Base-by-base conservation (phyloP, 2,888 invertebrate species). In the Plebejus argus region DNA sequence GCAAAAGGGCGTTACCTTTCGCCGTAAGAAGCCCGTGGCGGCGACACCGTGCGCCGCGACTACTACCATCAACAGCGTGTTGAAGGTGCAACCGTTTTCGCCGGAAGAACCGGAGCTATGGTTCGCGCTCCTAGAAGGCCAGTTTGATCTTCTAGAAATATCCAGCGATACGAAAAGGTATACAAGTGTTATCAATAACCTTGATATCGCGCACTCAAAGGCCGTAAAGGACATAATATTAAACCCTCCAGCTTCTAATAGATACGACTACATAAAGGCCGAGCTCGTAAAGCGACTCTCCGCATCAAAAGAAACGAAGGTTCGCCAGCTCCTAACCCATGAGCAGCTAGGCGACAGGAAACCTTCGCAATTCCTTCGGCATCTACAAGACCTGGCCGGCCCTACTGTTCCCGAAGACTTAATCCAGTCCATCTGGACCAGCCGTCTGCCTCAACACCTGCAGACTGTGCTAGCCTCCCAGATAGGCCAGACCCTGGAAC, bases 291-390 rank as follows among this genome's bases (percentile, higher is more conserved):
- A 28, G 15, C 49, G 49, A 3, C 49, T n/a, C 56, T 56, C 56
- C n/a, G 18, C n/a, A 3, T 56, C n/a, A 5, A n/a, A 45, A 12
- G 12, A 45, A 12, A 45, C 45, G 45, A 45, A 49, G 15, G 49
- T 49, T 49, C 49, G 49, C 15, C 49, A 49, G 49, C 49, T 49
- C 15, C 49, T 49, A 15, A 49, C 49, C 49, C 80, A 82, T 18
- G 81, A 81, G 33, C 80, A 82, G 70, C 70, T 82, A 0, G 82
- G 81, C 1, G 82, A 82, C 61, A 70, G 82, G 10, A 81, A 81
- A 33, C 81, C 82, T 1, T 81, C 81, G 0, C 82, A 82, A 23
- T 82, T 81, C 23, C 79, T 81, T 0, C 70, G 82, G 5, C 74
- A 77, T 18, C 74, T 77, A 0, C 74, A 76, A 15, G 75, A 70